These are phyloP conservation scores for Rissa tridactyla DNA, from an alignment of 2,113 vertebrate genomes.

Conservation along the genomic window DNA sequence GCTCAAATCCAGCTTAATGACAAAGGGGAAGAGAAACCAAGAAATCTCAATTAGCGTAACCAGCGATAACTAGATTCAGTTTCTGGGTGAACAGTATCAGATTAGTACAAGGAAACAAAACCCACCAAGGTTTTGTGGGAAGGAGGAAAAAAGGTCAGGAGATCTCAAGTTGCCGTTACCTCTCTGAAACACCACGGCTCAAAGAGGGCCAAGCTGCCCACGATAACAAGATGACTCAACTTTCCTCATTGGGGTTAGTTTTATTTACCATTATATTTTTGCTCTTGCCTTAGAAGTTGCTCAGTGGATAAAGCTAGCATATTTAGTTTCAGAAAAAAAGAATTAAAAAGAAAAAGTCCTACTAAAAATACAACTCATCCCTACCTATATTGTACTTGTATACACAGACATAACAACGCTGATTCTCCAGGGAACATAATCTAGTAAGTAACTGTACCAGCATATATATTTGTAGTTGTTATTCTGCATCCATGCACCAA, in stretches of 20 bases:
- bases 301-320: not conserved
- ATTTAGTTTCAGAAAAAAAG: not conserved
- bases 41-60: constrained; percentile 40
- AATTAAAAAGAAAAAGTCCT: not conserved
- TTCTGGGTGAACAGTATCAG: constrained; percentile 26
- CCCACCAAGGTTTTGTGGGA: not conserved
- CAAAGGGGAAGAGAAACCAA: constrained; percentile 26
- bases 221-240: not conserved
- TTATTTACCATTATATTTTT: not conserved
- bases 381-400: not conserved
- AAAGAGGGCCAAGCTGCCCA: accelerated
- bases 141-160: not conserved
- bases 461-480: not conserved
- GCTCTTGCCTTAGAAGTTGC: not conserved
- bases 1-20: constrained; percentile 49
- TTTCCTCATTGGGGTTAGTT: not conserved
- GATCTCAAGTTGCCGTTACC: not conserved
- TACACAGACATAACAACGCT: not conserved
- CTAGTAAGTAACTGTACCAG: not conserved
- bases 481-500: not conserved
- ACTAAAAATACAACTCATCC: not conserved
- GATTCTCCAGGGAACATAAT: not conserved
- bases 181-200: not conserved
- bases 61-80: constrained; percentile 30
- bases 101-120: not conserved